Evolutionary conservation across 2,113 vertebrate species (phyloP).

Genomic region (Tragelaphus imberbis): DNA sequence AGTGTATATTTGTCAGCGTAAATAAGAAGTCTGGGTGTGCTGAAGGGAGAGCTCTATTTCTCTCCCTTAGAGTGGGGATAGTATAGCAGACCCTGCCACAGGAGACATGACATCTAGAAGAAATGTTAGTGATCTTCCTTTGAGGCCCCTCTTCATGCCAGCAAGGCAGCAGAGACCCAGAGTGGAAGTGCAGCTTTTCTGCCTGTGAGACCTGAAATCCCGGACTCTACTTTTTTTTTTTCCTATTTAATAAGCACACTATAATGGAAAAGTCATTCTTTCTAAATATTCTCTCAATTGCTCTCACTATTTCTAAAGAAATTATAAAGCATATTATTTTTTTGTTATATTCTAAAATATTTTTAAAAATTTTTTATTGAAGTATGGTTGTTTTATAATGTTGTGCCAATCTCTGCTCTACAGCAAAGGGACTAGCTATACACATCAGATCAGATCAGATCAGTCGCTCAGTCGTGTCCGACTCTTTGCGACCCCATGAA

Average conservation of each 20-base stretch:
- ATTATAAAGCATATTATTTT: not conserved
- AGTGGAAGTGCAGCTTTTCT: not conserved
- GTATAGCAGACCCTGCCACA: not conserved
- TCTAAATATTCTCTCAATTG: not conserved
- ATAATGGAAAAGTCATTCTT: not conserved
- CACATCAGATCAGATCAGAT: too few relatives aligned
- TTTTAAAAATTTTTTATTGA: accelerated
- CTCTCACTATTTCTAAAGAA: not conserved
- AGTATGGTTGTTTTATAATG: not conserved
- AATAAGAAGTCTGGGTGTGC: not conserved
- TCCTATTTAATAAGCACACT: not conserved
- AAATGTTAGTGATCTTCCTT: not conserved
- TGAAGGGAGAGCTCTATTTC: not conserved
- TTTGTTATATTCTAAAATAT: not conserved
- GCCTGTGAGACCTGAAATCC: not conserved
- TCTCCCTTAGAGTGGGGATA: not conserved
- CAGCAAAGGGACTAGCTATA: not conserved
- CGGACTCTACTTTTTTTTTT: not conserved
- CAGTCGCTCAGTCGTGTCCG: too few relatives aligned
- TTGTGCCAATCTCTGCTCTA: not conserved
- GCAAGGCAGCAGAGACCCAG: not conserved
- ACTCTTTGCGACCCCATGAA: too few relatives aligned
- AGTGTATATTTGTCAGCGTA: not conserved
- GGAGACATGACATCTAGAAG: not conserved
- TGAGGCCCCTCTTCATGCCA: not conserved